Base-by-base conservation (phyloP, 2,797 vertebrate genomes). In the Glyptemys insculpta region DNA sequence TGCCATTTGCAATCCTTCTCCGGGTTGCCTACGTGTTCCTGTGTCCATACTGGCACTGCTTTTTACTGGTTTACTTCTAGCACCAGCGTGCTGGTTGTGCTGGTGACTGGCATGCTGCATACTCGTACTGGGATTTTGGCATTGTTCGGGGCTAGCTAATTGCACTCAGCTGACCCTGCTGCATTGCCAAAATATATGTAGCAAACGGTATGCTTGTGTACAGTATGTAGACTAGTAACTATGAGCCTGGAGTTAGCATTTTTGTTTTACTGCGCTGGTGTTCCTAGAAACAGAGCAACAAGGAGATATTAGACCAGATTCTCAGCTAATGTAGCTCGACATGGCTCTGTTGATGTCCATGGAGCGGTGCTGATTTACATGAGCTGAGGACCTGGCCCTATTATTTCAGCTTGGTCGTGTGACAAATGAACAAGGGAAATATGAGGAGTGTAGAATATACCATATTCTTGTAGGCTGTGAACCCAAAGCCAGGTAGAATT, bases 101-200 rank as follows among this genome's bases (percentile, higher is more conserved):
- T 31, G 29, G 76, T 18, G 76, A 6, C 23, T 44, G 76, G 12
- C 4, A 8, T 31, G 76, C 5, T 5, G 14, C 21, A 29, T 47
- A 12, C 25, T 23, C 41, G 4, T 44, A 15, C 5, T 76, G 41
- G 23, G 4, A 12, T 18, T 3, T 15, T 57, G 23, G 11, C 23
- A 34, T 57, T 87, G 62, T n/a, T 2, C 0, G 1, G 50, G 0
- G 0, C 85, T 68, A 21, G 53, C 44, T n/a, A 74, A 29, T 47
- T 6, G 0, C 1, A 12, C 56, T n/a, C n/a, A n/a, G n/a, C n/a
- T n/a, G n/a, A n/a, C n/a, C n/a, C n/a, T n/a, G n/a, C n/a, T n/a
- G n/a, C n/a, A n/a, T n/a, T n/a, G n/a, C n/a, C n/a, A n/a, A n/a
- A n/a, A n/a, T n/a, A n/a, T n/a, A n/a, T n/a, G n/a, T n/a, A n/a